Evolutionary conservation across 2,888 invertebrate species (phyloP).

Genomic region (Laspeyria flexula): DNA sequence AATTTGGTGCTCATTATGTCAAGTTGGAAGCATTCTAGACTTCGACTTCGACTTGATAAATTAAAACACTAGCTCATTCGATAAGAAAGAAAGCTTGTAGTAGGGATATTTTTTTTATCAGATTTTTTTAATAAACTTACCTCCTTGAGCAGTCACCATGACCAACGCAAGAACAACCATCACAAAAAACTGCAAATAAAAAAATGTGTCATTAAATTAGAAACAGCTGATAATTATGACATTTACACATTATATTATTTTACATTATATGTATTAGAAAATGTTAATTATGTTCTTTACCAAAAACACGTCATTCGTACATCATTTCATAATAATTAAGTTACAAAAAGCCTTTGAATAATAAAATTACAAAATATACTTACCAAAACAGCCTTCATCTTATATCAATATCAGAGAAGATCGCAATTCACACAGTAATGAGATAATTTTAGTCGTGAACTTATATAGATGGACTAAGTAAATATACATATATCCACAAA

Average conservation of each 20-base stretch:
- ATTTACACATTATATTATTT: too few species aligned
- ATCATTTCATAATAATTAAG: not conserved
- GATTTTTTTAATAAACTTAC: not conserved
- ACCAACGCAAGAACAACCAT: not conserved
- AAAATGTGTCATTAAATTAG: not conserved
- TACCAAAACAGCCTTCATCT: slow-evolving; percentile 4
- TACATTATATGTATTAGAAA: too few species aligned
- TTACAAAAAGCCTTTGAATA: too few species aligned
- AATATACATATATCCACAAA: too few species aligned
- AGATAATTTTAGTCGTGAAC: not conserved
- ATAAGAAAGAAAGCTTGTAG: too few species aligned
- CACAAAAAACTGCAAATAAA: not conserved
- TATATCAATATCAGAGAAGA: not conserved
- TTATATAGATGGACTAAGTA: not conserved
- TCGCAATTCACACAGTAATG: not conserved
- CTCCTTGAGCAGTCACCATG: not conserved
- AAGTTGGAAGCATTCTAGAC: too few species aligned
- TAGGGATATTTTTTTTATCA: too few species aligned
- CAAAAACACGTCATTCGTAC: not conserved
- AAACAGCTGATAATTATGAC: too few species aligned
- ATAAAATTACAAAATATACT: not conserved
- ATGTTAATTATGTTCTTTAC: too few species aligned
- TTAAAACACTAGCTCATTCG: too few species aligned
- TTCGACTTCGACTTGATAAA: too few species aligned
- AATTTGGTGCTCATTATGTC: too few species aligned